Conservation (phyloP, 2,113 vertebrate genomes). For the Felis chaus region DNA sequence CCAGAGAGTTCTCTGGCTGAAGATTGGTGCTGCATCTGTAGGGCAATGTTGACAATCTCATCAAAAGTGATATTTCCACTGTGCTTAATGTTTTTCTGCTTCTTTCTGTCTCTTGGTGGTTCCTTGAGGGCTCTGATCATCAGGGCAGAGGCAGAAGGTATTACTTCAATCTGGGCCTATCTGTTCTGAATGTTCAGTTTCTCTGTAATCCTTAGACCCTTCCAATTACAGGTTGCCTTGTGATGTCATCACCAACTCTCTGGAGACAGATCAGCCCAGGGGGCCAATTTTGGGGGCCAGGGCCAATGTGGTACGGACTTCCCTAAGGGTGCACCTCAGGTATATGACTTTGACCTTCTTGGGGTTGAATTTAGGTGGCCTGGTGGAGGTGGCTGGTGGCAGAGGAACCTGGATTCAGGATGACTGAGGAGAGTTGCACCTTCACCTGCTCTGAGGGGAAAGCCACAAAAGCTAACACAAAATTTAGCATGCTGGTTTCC, state of each 20-base stretch:
- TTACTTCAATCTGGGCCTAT: not conserved
- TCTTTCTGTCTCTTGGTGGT: not conserved
- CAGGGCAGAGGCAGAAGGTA: not conserved
- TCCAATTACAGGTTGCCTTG: not conserved
- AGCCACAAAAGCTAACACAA: not conserved
- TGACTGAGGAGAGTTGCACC: not conserved
- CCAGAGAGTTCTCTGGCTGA: not conserved
- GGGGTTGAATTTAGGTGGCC: not conserved
- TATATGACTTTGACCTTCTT: not conserved
- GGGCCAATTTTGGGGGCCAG: not conserved
- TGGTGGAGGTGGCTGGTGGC: not conserved
- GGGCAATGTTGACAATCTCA: not conserved
- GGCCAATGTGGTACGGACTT: not conserved
- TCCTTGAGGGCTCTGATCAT: not conserved
- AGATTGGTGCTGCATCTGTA: not conserved
- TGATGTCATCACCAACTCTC: not conserved
- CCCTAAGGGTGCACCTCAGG: not conserved
- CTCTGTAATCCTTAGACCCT: not conserved
- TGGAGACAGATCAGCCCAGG: not conserved
- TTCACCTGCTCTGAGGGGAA: not conserved
- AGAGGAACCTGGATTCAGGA: not conserved
- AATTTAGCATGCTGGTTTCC: not conserved
- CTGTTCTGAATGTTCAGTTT: not conserved
- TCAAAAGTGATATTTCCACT: not conserved
- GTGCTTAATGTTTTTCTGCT: not conserved